A percentile compares a stretch with the other conserved stretches of the same genome.
Conservation (phyloP, 2,888 invertebrate genomes). For the Epiblema foenella region DNA sequence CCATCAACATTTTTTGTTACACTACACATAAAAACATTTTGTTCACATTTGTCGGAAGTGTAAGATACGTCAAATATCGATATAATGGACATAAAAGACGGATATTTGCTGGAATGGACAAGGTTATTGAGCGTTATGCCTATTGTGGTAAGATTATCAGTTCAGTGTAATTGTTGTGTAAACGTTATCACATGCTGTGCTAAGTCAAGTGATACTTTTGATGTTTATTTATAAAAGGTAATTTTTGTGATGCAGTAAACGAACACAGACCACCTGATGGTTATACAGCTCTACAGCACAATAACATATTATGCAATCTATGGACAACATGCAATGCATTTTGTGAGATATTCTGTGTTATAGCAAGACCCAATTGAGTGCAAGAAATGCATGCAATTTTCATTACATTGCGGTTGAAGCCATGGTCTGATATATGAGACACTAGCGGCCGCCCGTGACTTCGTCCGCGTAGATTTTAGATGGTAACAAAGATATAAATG, state of each 20-base stretch:
- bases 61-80: constrained; percentile 43
- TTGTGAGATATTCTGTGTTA: no score
- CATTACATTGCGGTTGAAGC: no score
- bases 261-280: neutral
- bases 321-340: neutral
- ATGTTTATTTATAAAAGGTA: constrained; percentile 2
- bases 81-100: constrained; percentile 29
- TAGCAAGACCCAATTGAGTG: no score
- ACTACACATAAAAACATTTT: neutral
- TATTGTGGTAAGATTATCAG: constrained; percentile 30
- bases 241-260: neutral
- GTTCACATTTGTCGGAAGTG: constrained; percentile 42
- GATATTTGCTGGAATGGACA: constrained; percentile 38
- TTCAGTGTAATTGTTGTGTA: constrained; percentile 30
- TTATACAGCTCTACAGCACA: neutral
- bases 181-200: constrained; percentile 21
- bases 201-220: constrained; percentile 25
- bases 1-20: neutral
- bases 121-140: constrained; percentile 33
- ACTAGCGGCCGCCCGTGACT: no score
- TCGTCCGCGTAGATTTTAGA: no score
- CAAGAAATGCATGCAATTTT: no score
- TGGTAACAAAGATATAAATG: no score
- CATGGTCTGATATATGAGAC: no score
- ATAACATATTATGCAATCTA: neutral